Conservation (phyloP, 1,140 invertebrate genomes). For the Trigoniulus corallinus region DNA sequence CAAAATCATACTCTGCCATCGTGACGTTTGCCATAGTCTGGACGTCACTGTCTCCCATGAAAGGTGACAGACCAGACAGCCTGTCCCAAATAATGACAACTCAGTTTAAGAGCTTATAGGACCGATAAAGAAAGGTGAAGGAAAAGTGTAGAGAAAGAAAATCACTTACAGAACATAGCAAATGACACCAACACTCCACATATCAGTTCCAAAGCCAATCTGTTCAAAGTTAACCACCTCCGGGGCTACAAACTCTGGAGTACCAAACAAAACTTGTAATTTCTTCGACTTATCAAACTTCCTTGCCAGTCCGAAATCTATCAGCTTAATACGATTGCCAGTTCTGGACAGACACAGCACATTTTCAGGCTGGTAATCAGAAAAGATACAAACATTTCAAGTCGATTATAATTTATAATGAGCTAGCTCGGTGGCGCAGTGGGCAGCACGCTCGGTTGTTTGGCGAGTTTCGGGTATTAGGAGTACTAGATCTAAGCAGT, state of each 20-base stretch:
- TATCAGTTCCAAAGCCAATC: constrained; percentile 84
- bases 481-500: no score
- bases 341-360: constrained; percentile 86
- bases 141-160: background rate
- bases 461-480: no score
- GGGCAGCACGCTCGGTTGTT: no score
- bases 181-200: constrained; percentile 97
- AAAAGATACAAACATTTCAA: constrained; percentile 1
- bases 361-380: constrained; percentile 77
- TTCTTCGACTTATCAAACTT: constrained; percentile 84
- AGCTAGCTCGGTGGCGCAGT: no score
- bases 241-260: constrained; percentile 94
- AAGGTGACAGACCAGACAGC: constrained; percentile 89
- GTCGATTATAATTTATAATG: background rate
- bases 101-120: background rate
- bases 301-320: constrained; percentile 88
- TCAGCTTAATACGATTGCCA: constrained; percentile 94
- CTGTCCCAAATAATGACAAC: constrained; percentile 31
- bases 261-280: constrained; percentile 85
- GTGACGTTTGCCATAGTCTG: constrained; percentile 97
- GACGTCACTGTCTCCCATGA: constrained; percentile 92
- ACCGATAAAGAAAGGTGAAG: background rate
- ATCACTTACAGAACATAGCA: constrained; percentile 90
- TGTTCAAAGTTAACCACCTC: constrained; percentile 97
- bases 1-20: constrained; percentile 85